A percentile compares a stretch with the other conserved stretches of the same genome.
Evolutionary conservation across 1,140 invertebrate species (phyloP).

Genomic region (Drosophila nikananu): DNA sequence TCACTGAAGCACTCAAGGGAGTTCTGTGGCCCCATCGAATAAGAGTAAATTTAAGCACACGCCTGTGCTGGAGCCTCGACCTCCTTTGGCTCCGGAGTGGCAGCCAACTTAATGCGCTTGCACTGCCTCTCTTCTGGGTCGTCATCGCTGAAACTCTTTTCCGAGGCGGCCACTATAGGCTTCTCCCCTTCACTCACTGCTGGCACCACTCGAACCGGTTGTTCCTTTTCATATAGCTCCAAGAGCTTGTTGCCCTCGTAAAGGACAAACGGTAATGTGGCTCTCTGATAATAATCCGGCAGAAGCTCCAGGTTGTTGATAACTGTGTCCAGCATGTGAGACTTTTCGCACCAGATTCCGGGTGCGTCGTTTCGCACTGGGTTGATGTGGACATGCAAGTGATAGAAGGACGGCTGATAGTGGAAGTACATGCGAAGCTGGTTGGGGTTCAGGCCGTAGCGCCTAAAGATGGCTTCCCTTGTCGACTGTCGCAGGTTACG

Average conservation of each 20-base stretch:
- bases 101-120: conserved; percentile 58
- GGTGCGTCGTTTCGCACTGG: conserved; percentile 92
- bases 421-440: conserved; percentile 95
- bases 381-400: conserved; percentile 98
- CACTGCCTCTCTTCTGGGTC: conserved; percentile 53
- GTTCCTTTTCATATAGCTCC: conserved; percentile 64
- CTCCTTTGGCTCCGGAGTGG: conserved; percentile 37
- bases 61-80: conserved; percentile 33
- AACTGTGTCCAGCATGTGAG: conserved; percentile 95
- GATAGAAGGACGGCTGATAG: conserved; percentile 98
- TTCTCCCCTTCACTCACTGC: background rate
- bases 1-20: background rate
- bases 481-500: conserved; percentile 92
- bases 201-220: conserved; percentile 31
- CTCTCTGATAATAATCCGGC: conserved; percentile 93
- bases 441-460: conserved; percentile 90
- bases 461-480: conserved; percentile 90
- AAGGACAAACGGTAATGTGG: conserved; percentile 90
- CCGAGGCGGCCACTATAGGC: background rate
- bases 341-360: conserved; percentile 92
- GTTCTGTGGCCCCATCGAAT: background rate
- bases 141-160: conserved; percentile 47
- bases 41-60: conserved; percentile 31
- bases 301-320: conserved; percentile 95
- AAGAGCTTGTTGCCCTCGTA: conserved; percentile 86